A percentile compares a stretch with the other conserved stretches of the same genome.
These are phyloP conservation scores for Cettia cetti DNA, from an alignment of 2,113 vertebrate genomes.

Conservation along the genomic window DNA sequence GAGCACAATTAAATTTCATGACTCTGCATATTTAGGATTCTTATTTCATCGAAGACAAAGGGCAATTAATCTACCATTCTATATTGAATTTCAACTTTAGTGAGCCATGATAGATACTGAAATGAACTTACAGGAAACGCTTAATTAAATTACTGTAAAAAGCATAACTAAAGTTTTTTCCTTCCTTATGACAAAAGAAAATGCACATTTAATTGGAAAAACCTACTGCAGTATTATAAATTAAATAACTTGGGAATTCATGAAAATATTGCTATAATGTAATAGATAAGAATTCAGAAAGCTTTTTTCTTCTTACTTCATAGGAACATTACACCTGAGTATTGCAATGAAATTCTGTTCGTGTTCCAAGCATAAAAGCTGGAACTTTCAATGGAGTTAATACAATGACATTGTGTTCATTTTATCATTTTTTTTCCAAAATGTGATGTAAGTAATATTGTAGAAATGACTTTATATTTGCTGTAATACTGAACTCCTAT, in stretches of 20 bases:
- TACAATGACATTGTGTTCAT: background rate
- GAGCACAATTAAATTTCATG: conserved; percentile 87
- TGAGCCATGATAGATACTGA: conserved; percentile 80
- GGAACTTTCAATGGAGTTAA: background rate
- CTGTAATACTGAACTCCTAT: background rate
- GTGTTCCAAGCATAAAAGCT: background rate
- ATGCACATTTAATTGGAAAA: conserved; percentile 61
- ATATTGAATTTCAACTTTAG: conserved; percentile 78
- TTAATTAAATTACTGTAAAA: conserved; percentile 88
- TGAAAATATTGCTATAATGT: conserved; percentile 18
- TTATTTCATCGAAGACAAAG: conserved; percentile 86
- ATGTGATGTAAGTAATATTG: background rate
- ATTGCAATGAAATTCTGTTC: background rate
- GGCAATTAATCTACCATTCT: conserved; percentile 83
- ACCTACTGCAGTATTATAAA: conserved; percentile 25
- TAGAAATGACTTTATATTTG: background rate
- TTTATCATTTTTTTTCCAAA: background rate
- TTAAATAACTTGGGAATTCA: conserved; percentile 28
- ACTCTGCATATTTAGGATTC: conserved; percentile 84
- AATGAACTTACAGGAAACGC: conserved; percentile 80
- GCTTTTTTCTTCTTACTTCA: background rate
- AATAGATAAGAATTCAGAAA: background rate
- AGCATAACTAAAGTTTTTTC: conserved; percentile 51
- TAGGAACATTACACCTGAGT: background rate
- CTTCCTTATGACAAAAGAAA: conserved; percentile 60